A percentile compares a stretch with the other conserved stretches of the same genome.
These are phyloP conservation scores for Alviniconcha marisindica DNA, from an alignment of 1,140 invertebrate genomes.

Conservation along the genomic window DNA sequence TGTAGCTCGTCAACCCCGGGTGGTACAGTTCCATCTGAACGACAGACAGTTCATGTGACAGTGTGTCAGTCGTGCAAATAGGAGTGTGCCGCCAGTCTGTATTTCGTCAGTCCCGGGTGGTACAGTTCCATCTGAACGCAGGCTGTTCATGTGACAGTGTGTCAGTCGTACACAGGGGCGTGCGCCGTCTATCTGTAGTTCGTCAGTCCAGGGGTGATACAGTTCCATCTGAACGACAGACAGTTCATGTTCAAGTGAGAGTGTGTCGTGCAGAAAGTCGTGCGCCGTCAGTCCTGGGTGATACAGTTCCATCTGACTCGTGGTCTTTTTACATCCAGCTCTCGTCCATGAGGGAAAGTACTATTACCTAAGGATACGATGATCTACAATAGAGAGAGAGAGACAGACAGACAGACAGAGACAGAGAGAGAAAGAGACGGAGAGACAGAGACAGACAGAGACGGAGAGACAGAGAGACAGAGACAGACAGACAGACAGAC, in stretches of 20 bases:
- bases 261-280: background rate
- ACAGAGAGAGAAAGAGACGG: too few species aligned
- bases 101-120: slow-evolving; percentile 14
- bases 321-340: too few species aligned
- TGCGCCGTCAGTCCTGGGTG: slow-evolving; percentile 5
- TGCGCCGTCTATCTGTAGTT: slow-evolving; percentile 23
- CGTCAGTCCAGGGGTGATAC: slow-evolving; percentile 19
- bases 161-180: slow-evolving; percentile 2
- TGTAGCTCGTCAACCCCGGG: slow-evolving; percentile 13
- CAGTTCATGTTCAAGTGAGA: too few species aligned
- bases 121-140: slow-evolving; percentile 12
- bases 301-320: too few species aligned
- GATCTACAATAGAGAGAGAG: too few species aligned
- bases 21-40: slow-evolving; percentile 18
- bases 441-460: too few species aligned
- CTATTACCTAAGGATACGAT: too few species aligned
- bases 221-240: background rate
- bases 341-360: too few species aligned
- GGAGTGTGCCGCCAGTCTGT: slow-evolving; percentile 5
- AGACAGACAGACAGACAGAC: background rate
- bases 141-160: too few species aligned
- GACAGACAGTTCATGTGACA: too few species aligned
- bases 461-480: background rate
- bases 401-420: too few species aligned
- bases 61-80: background rate